Evolutionary conservation across 2,113 vertebrate genomes (phyloP), one percentile per base, ranked within the genome.

Genomic region (Caracal caracal): DNA sequence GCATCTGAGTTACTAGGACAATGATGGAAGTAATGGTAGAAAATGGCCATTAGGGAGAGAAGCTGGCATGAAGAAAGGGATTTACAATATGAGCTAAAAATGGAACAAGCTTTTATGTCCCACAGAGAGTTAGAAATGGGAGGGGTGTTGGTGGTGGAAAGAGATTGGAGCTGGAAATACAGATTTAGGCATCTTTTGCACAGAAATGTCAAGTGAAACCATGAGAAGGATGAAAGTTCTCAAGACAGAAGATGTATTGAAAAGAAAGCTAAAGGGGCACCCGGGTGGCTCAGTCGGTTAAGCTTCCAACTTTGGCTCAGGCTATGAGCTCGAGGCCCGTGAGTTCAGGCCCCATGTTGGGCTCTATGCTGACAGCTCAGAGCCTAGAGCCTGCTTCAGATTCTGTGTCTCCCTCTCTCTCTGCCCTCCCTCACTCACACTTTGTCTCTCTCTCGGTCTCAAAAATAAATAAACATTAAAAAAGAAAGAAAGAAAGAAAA

Each of bases 1-100:
- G 87, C 76, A 75, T 24, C 24, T 92, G 66, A 79, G 59, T 93
- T 95, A 94, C 56, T 35, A 73, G 59, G 35, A 30, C 76, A 93
- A 70, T 68, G 19, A 63, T 61, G 76, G n/a, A 70, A 81, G 19
- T 49, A 84, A 65, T 49, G 53, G 79, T 19, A 93, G 68, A 66
- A 95, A 92, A 88, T 13, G 8, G 26, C n/a, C 65, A 70, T 65
- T 78, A 56, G 71, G 24, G 83, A 43, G n/a, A 88, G 56, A 37
- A 88, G 53, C 11, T 66, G 30, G 22, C n/a, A 22, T 70, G 30
- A 68, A 75, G 53, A 76, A 71, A 90, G 71, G 20, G 15, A 73
- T 61, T 17, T 65, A 30, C 20, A 85, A 92, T 47, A 30, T 30
- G n/a, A 90, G 43, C 15, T 61, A 70, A 91, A 24, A 79, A 43